Evolutionary conservation across 2,888 invertebrate genomes (phyloP).

Genomic region (Melipona beecheii): DNA sequence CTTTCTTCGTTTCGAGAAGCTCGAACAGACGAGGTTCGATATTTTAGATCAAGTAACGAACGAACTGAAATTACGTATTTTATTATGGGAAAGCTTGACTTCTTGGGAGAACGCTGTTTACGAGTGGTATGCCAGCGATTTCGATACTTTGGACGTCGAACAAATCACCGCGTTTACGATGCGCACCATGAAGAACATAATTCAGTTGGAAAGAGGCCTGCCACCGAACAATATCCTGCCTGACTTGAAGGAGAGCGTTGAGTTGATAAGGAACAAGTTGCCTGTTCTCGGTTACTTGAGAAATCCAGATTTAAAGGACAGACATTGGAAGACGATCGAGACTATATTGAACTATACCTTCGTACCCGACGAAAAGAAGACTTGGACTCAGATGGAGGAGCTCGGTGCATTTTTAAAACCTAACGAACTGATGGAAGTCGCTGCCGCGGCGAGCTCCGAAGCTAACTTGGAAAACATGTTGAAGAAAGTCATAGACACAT

Average conservation of each 20-base stretch:
- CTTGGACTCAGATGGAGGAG: conserved; percentile 89
- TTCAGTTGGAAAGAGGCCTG: conserved; percentile 93
- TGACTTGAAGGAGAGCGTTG: conserved; percentile 90
- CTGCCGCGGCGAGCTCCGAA: conserved; percentile 95
- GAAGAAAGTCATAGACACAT: conserved; percentile 93
- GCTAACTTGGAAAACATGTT: conserved; percentile 92
- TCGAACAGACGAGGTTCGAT: conserved; percentile 93
- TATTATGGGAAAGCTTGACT: conserved; percentile 91
- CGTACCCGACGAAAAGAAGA: conserved; percentile 88
- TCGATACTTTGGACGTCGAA: conserved; percentile 89
- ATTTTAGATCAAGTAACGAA: conserved; percentile 91
- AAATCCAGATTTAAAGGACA: conserved; percentile 90
- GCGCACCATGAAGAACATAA: conserved; percentile 89
- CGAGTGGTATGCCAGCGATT: conserved; percentile 88
- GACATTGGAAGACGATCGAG: conserved; percentile 95
- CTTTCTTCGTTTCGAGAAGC: conserved; percentile 83
- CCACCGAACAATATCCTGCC: conserved; percentile 93
- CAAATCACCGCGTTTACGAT: conserved; percentile 88
- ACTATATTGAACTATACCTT: conserved; percentile 88
- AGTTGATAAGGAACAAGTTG: conserved; percentile 91
- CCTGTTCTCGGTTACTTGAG: conserved; percentile 92
- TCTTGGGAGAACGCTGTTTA: conserved; percentile 89
- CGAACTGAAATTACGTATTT: conserved; percentile 91
- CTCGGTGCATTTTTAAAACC: conserved; percentile 90
- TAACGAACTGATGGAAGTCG: conserved; percentile 92